These are phyloP conservation scores for Aphodius sticticus DNA, from an alignment of 2,888 invertebrate genomes.

Conservation along the genomic window DNA sequence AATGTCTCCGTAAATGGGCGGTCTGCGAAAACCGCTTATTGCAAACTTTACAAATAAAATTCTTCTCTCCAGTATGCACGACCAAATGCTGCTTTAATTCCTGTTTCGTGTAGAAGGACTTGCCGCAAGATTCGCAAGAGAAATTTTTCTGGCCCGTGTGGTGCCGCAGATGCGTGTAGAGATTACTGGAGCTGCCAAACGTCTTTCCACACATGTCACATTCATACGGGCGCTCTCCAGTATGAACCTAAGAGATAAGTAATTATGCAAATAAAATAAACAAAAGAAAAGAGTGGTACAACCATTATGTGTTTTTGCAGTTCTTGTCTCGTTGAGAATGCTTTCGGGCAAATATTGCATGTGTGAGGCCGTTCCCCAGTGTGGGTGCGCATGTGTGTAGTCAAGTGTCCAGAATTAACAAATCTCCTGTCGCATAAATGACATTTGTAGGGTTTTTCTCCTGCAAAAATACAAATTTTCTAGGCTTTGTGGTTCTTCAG, in stretches of 20 bases:
- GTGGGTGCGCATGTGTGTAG: conserved; percentile 52
- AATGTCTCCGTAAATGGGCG: conserved; percentile 50
- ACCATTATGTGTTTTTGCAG: conserved; percentile 53
- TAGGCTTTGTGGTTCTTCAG: not conserved
- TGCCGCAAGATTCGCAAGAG: conserved; percentile 51
- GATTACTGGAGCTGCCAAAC: conserved; percentile 51
- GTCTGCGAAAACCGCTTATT: conserved; percentile 51
- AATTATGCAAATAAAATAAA: not conserved
- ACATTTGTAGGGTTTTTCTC: conserved; percentile 52
- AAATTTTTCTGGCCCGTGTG: conserved; percentile 53
- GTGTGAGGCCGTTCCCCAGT: conserved; percentile 49
- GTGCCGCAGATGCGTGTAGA: conserved; percentile 51
- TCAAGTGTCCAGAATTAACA: conserved; percentile 52
- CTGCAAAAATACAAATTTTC: conserved; percentile 36
- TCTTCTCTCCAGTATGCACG: conserved; percentile 51
- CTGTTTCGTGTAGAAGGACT: conserved; percentile 52
- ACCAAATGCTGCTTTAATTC: conserved; percentile 51
- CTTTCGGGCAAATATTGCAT: conserved; percentile 50
- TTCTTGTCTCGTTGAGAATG: conserved; percentile 51
- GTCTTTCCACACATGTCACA: conserved; percentile 51
- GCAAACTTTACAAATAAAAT: conserved; percentile 49
- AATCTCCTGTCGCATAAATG: conserved; percentile 52
- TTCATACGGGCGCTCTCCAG: conserved; percentile 51
- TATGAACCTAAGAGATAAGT: conserved; percentile 47
- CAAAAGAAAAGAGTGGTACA: conserved; percentile 10